phyloP scores from a whole-genome alignment of 2,888 invertebrate species.

The Thumatha senex region DNA sequence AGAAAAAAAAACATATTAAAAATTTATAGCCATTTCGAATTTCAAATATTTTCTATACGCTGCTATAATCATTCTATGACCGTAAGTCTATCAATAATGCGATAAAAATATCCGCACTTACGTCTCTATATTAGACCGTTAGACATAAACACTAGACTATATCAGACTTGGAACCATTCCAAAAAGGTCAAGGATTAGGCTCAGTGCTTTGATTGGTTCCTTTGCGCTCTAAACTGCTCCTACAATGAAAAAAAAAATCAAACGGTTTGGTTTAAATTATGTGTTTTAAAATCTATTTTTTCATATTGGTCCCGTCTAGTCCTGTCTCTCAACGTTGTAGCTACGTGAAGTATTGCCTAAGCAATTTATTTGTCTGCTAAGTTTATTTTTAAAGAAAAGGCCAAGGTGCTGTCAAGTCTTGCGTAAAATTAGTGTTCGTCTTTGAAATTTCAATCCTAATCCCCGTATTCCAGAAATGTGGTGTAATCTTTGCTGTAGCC shows the following conservation, averaged over 20 bases:
- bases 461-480: no score
- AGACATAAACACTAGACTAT: slow-evolving; percentile 18
- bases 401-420: no score
- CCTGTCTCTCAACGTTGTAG: slow-evolving; percentile 10
- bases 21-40: no score
- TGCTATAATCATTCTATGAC: background rate
- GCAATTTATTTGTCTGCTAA: slow-evolving; percentile 8
- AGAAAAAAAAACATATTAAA: no score
- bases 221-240: slow-evolving; percentile 30
- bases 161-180: slow-evolving; percentile 31
- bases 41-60: background rate
- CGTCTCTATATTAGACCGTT: background rate
- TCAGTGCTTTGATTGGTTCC: slow-evolving; percentile 27
- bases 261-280: slow-evolving; percentile 36
- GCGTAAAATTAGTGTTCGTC: no score
- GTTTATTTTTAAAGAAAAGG: no score
- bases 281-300: slow-evolving; percentile 16
- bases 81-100: slow-evolving; percentile 4
- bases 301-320: slow-evolving; percentile 22
- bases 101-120: background rate
- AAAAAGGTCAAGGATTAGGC: slow-evolving; percentile 39
- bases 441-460: no score
- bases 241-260: slow-evolving; percentile 31
- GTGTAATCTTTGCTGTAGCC: no score
- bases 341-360: slow-evolving; percentile 6